Percentiles rank a stretch among this genome's conserved stretches.
Evolutionary conservation across 2,888 invertebrate species (phyloP).

Genomic region (Drosophila birchii): DNA sequence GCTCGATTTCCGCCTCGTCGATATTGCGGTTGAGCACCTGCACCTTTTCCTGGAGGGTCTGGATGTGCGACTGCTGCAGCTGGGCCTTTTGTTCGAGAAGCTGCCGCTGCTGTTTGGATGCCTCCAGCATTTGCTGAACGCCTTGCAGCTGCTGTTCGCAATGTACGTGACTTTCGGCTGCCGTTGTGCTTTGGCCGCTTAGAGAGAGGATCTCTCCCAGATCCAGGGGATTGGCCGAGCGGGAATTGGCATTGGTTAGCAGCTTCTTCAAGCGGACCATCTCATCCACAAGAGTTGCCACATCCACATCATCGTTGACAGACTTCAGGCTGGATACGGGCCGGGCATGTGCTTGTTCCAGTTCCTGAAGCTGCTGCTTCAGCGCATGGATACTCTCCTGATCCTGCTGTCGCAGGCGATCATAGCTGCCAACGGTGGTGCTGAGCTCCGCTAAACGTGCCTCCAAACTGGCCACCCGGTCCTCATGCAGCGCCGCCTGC

Average conservation of each 20-base stretch:
- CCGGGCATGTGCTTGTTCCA: constrained; percentile 59
- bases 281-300: constrained; percentile 87
- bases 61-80: constrained; percentile 87
- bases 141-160: constrained; percentile 89
- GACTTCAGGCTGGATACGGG: constrained; percentile 4
- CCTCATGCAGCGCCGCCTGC: constrained; percentile 90
- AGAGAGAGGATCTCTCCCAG: constrained; percentile 85
- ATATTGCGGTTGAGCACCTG: constrained; percentile 87
- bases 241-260: constrained; percentile 87
- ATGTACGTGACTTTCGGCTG: constrained; percentile 84
- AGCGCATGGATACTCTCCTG: constrained; percentile 89
- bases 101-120: constrained; percentile 83
- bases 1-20: constrained; percentile 88
- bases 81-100: constrained; percentile 74
- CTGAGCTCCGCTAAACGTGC: constrained; percentile 91
- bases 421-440: constrained; percentile 91
- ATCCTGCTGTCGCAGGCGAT: constrained; percentile 89
- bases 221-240: constrained; percentile 87
- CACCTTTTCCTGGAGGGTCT: constrained; percentile 88
- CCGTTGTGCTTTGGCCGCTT: constrained; percentile 65
- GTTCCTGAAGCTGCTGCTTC: constrained; percentile 80
- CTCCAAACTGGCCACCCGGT: constrained; percentile 91
- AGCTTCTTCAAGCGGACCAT: constrained; percentile 88
- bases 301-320: constrained; percentile 84
- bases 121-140: constrained; percentile 89